Base-by-base conservation (phyloP, 1,140 invertebrate genomes). In the Conus ventricosus region DNA sequence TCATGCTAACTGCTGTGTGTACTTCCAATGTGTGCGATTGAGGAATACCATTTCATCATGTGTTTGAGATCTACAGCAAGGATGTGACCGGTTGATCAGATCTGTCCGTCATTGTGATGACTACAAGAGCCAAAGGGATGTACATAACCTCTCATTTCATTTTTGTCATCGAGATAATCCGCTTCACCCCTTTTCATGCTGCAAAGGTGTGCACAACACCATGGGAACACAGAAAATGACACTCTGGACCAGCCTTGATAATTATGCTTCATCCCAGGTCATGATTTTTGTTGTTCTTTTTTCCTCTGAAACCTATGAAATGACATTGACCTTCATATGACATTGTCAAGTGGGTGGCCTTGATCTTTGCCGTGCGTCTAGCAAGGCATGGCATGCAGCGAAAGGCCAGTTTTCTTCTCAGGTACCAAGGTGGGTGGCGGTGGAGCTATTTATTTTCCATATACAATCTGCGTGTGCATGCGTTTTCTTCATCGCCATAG, bases 371-470 rank as follows among this genome's bases (percentile, higher is more conserved):
- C 51, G 15, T 80, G 85, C 53, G 71, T 23, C 6, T 75, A 20
- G 63, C 63, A 84, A 51, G 3, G 25, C 53, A 6, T 10, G 83
- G 57, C n/a, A 63, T 39, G 67, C 85, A 87, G 51, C n/a, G 53
- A 55, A 27, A 51, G 53, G 71, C 60, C 71, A 78, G 60, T 78
- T 87, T 57, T 55, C 71, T 87, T 87, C 85, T 87, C 85, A 87
- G 85, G 85, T 87, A 87, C 7, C 55, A 23, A 55, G 20, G 71
- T 84, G 51, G 85, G 85, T 76, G 71, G 71, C 76, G 71, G 71
- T 15, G 57, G 85, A 20, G 85, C 51, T 87, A 87, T 87, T 87
- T 87, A 87, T 84, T 84, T 60, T 67, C 57, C 23, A 15, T 39
- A 53, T n/a, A 27, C 53, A 23, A 54, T 23, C n/a, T 67, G 57